phyloP scores from a whole-genome alignment of 1,140 invertebrate species.

The Aricia agestis region DNA sequence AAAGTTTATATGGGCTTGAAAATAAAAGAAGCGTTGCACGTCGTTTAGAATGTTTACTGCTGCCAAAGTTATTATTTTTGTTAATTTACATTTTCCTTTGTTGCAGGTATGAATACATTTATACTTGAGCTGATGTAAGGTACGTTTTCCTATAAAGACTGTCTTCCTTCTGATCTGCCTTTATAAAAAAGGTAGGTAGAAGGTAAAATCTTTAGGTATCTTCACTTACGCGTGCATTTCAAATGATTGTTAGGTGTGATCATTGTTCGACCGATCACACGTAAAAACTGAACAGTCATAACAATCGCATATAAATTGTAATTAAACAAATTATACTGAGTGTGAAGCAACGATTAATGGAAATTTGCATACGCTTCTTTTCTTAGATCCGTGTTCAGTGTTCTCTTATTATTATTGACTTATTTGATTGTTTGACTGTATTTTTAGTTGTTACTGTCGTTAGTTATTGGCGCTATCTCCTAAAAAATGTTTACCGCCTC shows the following conservation, averaged over 20 bases:
- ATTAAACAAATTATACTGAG: conserved; percentile 10
- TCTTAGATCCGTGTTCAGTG: background rate
- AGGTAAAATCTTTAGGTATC: background rate
- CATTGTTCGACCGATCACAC: background rate
- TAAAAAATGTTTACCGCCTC: too few relatives aligned
- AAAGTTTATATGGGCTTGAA: background rate
- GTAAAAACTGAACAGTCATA: background rate
- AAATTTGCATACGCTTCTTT: background rate
- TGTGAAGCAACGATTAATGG: background rate
- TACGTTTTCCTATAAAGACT: background rate
- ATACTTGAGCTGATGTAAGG: background rate
- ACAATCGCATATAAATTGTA: conserved; percentile 12
- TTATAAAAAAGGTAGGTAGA: too few relatives aligned
- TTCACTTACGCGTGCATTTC: background rate
- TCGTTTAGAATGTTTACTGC: background rate
- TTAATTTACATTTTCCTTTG: background rate
- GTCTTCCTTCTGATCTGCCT: too few relatives aligned
- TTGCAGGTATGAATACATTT: conserved; percentile 1
- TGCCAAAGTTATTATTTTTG: background rate
- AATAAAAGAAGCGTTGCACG: background rate
- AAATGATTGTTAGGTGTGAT: background rate
- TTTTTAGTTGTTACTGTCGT: too few relatives aligned
- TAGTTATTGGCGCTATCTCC: too few relatives aligned
- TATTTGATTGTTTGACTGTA: too few relatives aligned
- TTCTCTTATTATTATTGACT: too few relatives aligned